Evolutionary conservation across 2,113 vertebrate species (phyloP).

Genomic region (Oceanodroma tethys): DNA sequence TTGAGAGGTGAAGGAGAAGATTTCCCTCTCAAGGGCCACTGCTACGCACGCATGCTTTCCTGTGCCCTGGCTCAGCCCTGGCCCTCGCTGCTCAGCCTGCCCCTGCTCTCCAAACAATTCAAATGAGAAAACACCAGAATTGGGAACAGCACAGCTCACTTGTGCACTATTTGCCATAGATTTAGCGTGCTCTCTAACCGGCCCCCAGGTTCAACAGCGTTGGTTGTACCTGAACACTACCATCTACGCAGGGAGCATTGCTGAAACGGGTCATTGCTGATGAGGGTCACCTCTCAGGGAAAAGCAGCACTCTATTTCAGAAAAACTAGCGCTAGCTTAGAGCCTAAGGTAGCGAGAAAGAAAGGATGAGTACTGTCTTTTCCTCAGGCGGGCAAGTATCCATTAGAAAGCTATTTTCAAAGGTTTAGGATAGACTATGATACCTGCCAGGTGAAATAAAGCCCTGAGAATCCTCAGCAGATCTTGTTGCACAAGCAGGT

Average conservation of each 20-base stretch:
- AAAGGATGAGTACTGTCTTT: neutral
- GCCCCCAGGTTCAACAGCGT: neutral
- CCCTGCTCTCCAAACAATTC: neutral
- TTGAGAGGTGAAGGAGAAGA: neutral
- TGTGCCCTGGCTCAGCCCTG: neutral
- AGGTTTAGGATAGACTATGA: neutral
- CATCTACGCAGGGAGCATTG: neutral
- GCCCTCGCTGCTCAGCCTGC: neutral
- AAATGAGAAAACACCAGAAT: accelerated
- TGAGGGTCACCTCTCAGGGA: neutral
- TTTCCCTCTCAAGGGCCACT: neutral
- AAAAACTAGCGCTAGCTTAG: neutral
- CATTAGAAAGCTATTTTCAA: neutral
- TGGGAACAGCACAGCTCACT: neutral
- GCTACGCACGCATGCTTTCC: neutral
- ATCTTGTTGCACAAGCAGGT: neutral
- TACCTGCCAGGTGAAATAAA: neutral
- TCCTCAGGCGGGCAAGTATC: neutral
- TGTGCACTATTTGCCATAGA: neutral
- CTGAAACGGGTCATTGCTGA: neutral
- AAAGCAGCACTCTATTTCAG: neutral
- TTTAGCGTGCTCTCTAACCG: neutral
- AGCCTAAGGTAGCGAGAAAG: neutral
- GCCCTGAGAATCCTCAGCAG: neutral
- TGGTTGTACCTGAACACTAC: neutral